Percentiles rank a stretch among this genome's conserved stretches.
Evolutionary conservation across 2,113 vertebrate species (phyloP).

Genomic region (Poeciliopsis turrubarensis): DNA sequence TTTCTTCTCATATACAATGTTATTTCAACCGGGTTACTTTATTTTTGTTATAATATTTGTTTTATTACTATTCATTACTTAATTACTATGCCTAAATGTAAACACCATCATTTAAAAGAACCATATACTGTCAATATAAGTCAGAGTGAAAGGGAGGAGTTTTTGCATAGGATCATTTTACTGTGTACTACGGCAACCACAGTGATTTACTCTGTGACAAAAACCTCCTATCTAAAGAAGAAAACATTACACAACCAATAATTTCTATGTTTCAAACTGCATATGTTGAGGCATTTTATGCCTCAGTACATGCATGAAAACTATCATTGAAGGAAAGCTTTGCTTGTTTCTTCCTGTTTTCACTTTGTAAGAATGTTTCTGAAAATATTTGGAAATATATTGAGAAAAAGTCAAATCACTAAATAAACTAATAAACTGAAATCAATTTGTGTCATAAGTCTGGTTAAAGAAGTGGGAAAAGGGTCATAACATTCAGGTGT

Average conservation of each 20-base stretch:
- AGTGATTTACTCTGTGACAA: neutral
- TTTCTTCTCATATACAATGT: too few species aligned
- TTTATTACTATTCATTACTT: too few species aligned
- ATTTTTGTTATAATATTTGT: too few species aligned
- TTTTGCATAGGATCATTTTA: neutral
- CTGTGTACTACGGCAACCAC: neutral
- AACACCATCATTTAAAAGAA: neutral
- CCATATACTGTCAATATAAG: neutral
- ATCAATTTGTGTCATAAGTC: too few species aligned
- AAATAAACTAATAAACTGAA: neutral
- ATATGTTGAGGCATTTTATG: neutral
- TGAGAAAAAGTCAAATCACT: neutral
- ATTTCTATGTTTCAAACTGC: neutral
- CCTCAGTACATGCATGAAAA: neutral
- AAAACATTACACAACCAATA: neutral
- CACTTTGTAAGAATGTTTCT: neutral
- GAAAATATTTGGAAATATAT: neutral
- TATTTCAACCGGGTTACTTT: too few species aligned
- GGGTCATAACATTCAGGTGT: too few species aligned
- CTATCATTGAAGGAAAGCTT: neutral
- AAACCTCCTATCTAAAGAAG: neutral
- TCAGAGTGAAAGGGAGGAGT: neutral
- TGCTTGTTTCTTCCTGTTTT: neutral
- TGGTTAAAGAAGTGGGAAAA: too few species aligned
- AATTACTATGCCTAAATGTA: neutral